These are phyloP conservation scores for Drosophila nigrodunni DNA, from an alignment of 1,140 invertebrate genomes.

Conservation along the genomic window DNA sequence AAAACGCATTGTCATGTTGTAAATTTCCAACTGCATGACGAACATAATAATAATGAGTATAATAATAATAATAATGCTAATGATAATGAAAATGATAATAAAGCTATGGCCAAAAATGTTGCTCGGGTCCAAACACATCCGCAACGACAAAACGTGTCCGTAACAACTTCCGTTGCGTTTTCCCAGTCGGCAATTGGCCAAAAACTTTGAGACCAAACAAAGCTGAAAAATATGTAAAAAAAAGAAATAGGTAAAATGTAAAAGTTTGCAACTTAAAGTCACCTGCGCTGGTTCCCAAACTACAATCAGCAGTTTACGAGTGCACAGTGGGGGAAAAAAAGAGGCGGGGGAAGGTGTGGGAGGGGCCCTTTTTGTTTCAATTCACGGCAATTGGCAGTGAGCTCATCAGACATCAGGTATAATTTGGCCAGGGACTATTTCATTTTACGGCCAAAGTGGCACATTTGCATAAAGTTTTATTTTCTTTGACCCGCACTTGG, in stretches of 20 bases:
- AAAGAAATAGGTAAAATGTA: constrained; percentile 68
- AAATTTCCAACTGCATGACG: constrained; percentile 16
- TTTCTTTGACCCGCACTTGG: constrained; percentile 82
- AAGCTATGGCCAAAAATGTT: constrained; percentile 43
- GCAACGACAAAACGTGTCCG: constrained; percentile 73
- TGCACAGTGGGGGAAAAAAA: background rate
- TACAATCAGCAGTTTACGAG: constrained; percentile 14
- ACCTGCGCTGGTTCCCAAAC: constrained; percentile 78
- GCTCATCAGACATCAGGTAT: constrained; percentile 80
- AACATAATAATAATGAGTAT: constrained; percentile 16
- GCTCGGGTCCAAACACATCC: constrained; percentile 38
- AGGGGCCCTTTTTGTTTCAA: constrained; percentile 71
- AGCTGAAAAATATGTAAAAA: constrained; percentile 3
- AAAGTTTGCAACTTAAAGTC: constrained; percentile 74
- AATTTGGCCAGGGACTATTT: constrained; percentile 80
- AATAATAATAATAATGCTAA: constrained; percentile 59
- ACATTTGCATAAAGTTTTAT: constrained; percentile 82
- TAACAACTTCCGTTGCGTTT: constrained; percentile 67
- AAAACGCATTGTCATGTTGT: constrained; percentile 33
- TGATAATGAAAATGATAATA: constrained; percentile 56
- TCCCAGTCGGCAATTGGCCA: constrained; percentile 20
- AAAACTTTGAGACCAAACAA: constrained; percentile 26
- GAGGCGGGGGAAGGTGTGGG: background rate
- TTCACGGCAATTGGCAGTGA: constrained; percentile 66
- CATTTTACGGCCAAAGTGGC: constrained; percentile 81